Conservation (phyloP, 2,797 vertebrate species). For the Alca torda region DNA sequence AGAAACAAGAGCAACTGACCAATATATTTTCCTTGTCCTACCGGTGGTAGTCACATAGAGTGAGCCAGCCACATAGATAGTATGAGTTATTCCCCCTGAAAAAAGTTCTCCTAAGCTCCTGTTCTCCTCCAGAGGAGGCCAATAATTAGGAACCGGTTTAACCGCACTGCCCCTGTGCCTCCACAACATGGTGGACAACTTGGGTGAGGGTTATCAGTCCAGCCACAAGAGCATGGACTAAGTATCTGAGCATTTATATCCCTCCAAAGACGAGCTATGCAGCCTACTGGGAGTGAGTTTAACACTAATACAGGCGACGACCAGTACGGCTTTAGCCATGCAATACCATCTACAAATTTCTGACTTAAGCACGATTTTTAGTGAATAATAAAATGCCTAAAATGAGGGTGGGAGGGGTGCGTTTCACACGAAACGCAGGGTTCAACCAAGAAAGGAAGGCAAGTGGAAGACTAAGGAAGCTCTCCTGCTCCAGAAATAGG, state of each 20-base stretch:
- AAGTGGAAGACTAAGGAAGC: background rate
- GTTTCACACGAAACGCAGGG: background rate
- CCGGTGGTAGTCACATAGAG: fast-evolving
- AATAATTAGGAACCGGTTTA: background rate
- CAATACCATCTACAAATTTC: background rate
- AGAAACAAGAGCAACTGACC: background rate
- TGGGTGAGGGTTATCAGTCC: background rate
- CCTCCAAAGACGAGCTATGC: background rate
- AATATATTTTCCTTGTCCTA: background rate
- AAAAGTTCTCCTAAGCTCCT: background rate
- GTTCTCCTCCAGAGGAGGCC: background rate
- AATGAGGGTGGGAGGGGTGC: fast-evolving
- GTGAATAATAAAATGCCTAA: background rate
- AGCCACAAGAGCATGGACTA: fast-evolving
- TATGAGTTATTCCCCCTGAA: background rate
- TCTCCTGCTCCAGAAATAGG: background rate
- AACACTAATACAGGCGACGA: background rate
- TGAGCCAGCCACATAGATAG: fast-evolving
- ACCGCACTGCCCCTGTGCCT: background rate
- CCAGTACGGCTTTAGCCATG: background rate
- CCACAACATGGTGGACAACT: background rate
- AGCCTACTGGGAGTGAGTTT: background rate
- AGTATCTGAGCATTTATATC: background rate
- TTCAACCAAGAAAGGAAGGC: background rate
- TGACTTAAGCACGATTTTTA: background rate